These are phyloP conservation scores for Nomada fucata DNA, from an alignment of 2,888 invertebrate genomes.

Conservation along the genomic window DNA sequence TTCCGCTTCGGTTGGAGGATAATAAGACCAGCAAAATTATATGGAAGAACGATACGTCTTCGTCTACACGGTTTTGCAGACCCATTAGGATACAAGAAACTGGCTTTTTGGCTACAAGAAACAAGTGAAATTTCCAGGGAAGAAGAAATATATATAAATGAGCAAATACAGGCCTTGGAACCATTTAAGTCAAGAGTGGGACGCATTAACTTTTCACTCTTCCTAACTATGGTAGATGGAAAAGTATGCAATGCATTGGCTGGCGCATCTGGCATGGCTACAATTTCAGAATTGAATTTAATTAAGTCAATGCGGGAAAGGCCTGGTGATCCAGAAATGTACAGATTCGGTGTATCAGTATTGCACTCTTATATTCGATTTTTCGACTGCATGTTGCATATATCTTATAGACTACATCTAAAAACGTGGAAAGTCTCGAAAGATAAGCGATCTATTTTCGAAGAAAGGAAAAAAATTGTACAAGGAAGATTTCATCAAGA, in stretches of 20 bases:
- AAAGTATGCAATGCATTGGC: constrained; percentile 26
- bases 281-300: neutral
- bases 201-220: neutral
- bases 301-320: neutral
- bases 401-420: neutral
- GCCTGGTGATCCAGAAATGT: neutral
- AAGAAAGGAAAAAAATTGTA: neutral
- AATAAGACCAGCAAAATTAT: too few species aligned
- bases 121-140: constrained; percentile 19
- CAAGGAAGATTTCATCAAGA: neutral
- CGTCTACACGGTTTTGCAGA: too few species aligned
- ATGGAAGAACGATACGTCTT: too few species aligned
- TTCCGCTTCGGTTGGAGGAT: too few species aligned
- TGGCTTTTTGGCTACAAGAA: too few species aligned
- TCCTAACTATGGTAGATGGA: constrained; percentile 2
- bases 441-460: too few species aligned
- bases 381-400: neutral
- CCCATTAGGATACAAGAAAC: too few species aligned
- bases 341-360: neutral
- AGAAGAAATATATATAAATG: constrained; percentile 5
- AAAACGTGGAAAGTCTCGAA: constrained; percentile 1
- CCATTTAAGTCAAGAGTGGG: neutral
- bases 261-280: constrained; percentile 2
- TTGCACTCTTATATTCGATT: neutral
- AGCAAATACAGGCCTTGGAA: constrained; percentile 4